A percentile compares a stretch with the other conserved stretches of the same genome.
phyloP scores from a whole-genome alignment of 2,888 invertebrate genomes.

The Drosophila mettleri region DNA sequence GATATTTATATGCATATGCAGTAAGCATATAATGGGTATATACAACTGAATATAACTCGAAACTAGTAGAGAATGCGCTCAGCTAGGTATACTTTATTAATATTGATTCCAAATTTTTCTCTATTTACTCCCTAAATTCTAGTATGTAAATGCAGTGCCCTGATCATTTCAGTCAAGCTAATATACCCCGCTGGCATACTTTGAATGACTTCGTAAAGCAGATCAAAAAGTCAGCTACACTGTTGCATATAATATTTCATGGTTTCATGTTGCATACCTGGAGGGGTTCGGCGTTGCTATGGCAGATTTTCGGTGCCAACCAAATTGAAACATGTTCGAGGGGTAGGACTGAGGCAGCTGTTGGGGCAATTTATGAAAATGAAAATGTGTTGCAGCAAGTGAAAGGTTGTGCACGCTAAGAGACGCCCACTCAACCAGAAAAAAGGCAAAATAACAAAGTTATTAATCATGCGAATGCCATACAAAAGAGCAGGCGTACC shows the following conservation, averaged over 20 bases:
- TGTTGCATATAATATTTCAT: slow-evolving; percentile 53
- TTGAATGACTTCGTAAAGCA: slow-evolving; percentile 1
- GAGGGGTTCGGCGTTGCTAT: slow-evolving; percentile 23
- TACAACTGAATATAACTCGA: too few relatives aligned
- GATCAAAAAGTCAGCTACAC: slow-evolving; percentile 45
- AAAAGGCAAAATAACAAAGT: slow-evolving; percentile 9
- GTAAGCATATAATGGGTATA: slow-evolving; percentile 10
- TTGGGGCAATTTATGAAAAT: slow-evolving; percentile 29
- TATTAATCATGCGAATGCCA: slow-evolving; percentile 57
- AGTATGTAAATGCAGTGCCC: not conserved
- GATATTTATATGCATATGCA: slow-evolving; percentile 36
- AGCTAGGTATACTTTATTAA: too few relatives aligned
- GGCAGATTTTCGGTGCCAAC: slow-evolving; percentile 25
- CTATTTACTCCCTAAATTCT: not conserved
- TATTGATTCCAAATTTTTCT: not conserved
- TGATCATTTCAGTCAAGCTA: not conserved
- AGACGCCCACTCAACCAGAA: slow-evolving; percentile 9
- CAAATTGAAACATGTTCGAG: slow-evolving; percentile 46
- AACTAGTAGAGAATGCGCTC: too few relatives aligned
- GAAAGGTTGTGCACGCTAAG: not conserved
- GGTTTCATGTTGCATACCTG: slow-evolving; percentile 50
- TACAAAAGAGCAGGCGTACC: slow-evolving; percentile 11
- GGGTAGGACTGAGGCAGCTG: not conserved
- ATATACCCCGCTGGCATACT: slow-evolving; percentile 6
- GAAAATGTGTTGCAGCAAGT: slow-evolving; percentile 33